Evolutionary conservation across 2,113 vertebrate genomes (phyloP).

Genomic region (Castor canadensis): DNA sequence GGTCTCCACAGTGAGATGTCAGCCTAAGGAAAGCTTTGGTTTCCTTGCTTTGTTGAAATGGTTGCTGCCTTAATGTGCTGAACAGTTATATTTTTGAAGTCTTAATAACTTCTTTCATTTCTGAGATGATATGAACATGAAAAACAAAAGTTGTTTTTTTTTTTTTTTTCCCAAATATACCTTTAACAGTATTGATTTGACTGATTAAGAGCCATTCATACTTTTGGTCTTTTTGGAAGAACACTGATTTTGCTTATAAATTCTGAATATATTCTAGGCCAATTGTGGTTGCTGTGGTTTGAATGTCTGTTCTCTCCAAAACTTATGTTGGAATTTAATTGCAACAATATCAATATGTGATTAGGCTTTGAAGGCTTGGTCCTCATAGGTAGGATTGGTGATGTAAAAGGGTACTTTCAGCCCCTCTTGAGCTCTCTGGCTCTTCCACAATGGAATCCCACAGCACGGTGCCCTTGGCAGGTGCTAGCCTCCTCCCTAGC

Average conservation of each 20-base stretch:
- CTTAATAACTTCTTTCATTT: background rate
- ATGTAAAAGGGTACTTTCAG: background rate
- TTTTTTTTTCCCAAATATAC: no score
- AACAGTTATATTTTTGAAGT: background rate
- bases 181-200: background rate
- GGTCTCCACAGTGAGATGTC: background rate
- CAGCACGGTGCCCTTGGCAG: background rate
- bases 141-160: background rate
- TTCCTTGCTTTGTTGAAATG: constrained; percentile 29
- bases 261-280: background rate
- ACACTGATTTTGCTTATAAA: background rate
- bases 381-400: background rate
- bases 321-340: background rate
- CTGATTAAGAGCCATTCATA: background rate
- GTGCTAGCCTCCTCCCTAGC: background rate
- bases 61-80: constrained; percentile 5
- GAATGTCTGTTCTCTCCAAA: background rate
- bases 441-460: background rate
- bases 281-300: background rate
- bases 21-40: background rate
- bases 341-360: background rate
- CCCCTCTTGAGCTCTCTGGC: background rate
- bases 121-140: background rate
- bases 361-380: background rate
- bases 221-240: background rate